phyloP scores from a whole-genome alignment of 2,113 vertebrate genomes.

The Thymallus thymallus region DNA sequence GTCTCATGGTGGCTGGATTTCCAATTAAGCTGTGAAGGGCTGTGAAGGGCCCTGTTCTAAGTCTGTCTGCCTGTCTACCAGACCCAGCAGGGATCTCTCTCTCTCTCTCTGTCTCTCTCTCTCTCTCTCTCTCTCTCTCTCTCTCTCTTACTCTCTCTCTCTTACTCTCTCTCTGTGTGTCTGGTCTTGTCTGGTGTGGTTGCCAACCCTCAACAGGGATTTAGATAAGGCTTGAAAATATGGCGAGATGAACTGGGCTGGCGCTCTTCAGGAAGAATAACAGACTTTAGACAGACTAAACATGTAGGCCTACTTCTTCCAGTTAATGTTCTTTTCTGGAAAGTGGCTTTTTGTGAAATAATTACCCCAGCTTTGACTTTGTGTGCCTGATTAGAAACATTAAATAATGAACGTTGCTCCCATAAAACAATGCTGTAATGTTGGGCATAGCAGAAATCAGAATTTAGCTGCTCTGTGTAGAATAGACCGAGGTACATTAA shows the following conservation, averaged over 20 bases:
- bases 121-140: not conserved
- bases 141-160: not conserved
- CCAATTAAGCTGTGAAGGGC: too few relatives aligned
- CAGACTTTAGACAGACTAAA: not conserved
- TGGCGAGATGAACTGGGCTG: too few relatives aligned
- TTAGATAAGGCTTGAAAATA: not conserved
- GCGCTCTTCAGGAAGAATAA: too few relatives aligned
- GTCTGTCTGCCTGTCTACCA: slow-evolving; percentile 12
- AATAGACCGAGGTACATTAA: not conserved
- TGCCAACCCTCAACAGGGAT: not conserved
- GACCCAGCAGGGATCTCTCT: slow-evolving; percentile 1
- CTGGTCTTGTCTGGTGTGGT: not conserved
- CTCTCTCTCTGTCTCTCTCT: not conserved
- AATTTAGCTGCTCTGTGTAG: not conserved
- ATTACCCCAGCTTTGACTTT: too few relatives aligned
- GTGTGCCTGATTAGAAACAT: too few relatives aligned
- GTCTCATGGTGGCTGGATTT: too few relatives aligned
- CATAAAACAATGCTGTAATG: too few relatives aligned
- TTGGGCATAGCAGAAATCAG: not conserved
- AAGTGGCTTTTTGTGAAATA: not conserved
- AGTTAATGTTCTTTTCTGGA: not conserved
- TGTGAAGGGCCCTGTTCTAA: not conserved
- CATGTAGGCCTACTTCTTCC: not conserved
- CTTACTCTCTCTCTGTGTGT: not conserved
- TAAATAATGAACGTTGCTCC: too few relatives aligned